Evolutionary conservation across 1,140 invertebrate species (phyloP).

Genomic region (Orchesella cincta): DNA sequence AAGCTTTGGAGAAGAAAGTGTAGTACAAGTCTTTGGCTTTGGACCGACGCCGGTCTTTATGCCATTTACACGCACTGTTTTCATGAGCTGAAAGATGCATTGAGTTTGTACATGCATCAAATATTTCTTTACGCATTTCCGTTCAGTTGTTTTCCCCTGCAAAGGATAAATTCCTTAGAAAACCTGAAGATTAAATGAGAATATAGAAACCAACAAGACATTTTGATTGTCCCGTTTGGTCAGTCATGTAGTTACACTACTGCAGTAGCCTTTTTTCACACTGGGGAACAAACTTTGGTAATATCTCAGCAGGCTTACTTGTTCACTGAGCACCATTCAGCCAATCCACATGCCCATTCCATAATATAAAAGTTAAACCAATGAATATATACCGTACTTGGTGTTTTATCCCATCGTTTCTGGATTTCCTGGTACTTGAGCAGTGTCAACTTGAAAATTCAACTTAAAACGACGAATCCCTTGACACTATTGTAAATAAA

Average conservation of each 20-base stretch:
- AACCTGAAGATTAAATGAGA: constrained; percentile 8
- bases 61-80: too few species aligned
- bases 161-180: too few species aligned
- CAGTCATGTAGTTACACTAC: neutral
- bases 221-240: neutral
- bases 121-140: neutral
- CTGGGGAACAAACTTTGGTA: neutral
- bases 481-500: too few species aligned
- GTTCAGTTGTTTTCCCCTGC: neutral
- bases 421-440: neutral
- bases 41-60: too few species aligned
- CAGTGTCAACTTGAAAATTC: neutral
- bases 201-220: neutral
- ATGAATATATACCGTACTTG: neutral
- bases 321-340: too few species aligned
- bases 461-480: neutral
- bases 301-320: too few species aligned
- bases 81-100: too few species aligned
- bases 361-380: neutral
- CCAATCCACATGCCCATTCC: too few species aligned
- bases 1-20: too few species aligned
- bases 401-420: neutral
- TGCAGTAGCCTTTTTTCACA: constrained; percentile 8
- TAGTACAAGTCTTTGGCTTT: too few species aligned
- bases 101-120: neutral